Evolutionary conservation across 2,113 vertebrate genomes (phyloP), one percentile per base, ranked within the genome.

Genomic region (Hemicordylus capensis): DNA sequence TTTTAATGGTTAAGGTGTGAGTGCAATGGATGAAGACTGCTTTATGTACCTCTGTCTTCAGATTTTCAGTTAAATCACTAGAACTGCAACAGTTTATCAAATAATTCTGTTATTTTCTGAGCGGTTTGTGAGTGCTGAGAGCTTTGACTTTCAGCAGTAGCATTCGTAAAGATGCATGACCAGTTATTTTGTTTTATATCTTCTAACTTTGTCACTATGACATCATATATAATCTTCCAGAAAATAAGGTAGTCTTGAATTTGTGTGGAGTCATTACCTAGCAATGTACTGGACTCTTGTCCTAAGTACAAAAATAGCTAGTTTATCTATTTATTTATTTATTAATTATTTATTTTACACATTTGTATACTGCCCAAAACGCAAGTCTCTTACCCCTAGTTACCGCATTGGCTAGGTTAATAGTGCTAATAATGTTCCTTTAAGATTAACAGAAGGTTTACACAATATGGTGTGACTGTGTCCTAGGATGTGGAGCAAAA

Each of bases 11-110:
- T 67, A 46, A 85, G 39, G 64, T 54, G 82, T 80, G 76, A 63
- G 56, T 51, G 31, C 42, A 79, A 63, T 85, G 72, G 51, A 22
- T 24, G 54, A 73, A 85, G 67, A 14, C 84, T 85, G 56, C 54
- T 70, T 78, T 78, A 85, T 78, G 51, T 70, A 69, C 67, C 67
- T 69, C 34, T 20, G 20, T 37, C 22, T 69, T 69, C 37, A 72
- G 12, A 59, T 5, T 48, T 46, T 75, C 54, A 44, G 14, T 73
- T 73, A 26, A 79, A 51, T 73, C 56, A 51, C 34, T 79, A 46
- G 34, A 34, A 24, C 42, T 80, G 54, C 67, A 85, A 73, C 14
- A 72, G 67, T 17, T 85, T 63, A 51, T 72, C 84, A 79, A 48
- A 79, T 76, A 51, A 54, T 76, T 42, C 37, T 58, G 19, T n/a